These are phyloP conservation scores for Chelmon rostratus DNA, from an alignment of 2,797 vertebrate species.

Conservation along the genomic window DNA sequence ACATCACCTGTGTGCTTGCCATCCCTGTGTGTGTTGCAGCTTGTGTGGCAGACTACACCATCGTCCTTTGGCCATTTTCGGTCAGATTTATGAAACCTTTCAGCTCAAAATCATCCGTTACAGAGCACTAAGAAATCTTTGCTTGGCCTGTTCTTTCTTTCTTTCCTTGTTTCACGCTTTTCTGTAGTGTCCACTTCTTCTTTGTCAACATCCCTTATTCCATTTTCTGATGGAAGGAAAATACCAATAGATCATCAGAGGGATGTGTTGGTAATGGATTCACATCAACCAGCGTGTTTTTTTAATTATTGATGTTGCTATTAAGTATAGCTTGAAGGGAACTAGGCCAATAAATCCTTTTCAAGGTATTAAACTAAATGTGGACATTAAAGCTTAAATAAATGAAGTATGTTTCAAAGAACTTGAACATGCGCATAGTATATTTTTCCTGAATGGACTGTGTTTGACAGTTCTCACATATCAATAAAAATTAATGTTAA, in stretches of 20 bases:
- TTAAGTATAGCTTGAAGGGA: conserved; percentile 35
- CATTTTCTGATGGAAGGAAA: not conserved
- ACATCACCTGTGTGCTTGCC: conserved; percentile 37
- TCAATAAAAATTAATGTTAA: conserved; percentile 41
- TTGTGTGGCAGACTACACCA: not conserved
- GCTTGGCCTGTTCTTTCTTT: not conserved
- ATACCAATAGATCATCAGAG: not conserved
- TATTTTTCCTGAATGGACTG: conserved; percentile 16
- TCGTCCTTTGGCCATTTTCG: conserved; percentile 23
- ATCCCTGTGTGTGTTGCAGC: conserved; percentile 2
- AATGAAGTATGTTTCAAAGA: conserved; percentile 28
- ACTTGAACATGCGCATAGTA: not conserved
- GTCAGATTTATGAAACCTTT: conserved; percentile 56
- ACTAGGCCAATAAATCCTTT: conserved; percentile 31
- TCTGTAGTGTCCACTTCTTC: conserved; percentile 3
- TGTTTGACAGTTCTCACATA: conserved; percentile 32
- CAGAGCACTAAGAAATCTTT: conserved; percentile 26
- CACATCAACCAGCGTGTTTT: not conserved
- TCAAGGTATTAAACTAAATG: conserved; percentile 34
- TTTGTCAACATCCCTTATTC: conserved; percentile 80
- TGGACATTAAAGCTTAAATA: conserved; percentile 41
- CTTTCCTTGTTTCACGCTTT: conserved; percentile 15
- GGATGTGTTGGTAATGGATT: conserved; percentile 86
- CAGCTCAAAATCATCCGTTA: conserved; percentile 40
- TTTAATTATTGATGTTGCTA: conserved; percentile 58